Conservation (phyloP, 2,113 vertebrate species). For the Callaeas wilsoni region DNA sequence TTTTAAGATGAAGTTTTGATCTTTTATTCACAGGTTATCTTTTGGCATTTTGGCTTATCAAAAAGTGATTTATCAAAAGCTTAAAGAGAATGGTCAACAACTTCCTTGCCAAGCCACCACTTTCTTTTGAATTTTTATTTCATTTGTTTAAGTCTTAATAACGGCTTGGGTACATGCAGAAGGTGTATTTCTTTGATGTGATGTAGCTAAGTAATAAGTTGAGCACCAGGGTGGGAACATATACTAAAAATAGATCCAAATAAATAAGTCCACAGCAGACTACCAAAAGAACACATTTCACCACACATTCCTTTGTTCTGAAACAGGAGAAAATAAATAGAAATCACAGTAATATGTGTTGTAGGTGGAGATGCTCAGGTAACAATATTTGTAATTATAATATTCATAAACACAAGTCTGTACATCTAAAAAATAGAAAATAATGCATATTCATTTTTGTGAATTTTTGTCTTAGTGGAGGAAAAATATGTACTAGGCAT, state of each 20-base stretch:
- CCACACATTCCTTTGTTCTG: background rate
- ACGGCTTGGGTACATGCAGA: background rate
- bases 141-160: background rate
- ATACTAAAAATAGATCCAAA: background rate
- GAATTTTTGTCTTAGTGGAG: background rate
- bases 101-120: background rate
- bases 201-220: background rate
- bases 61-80: background rate
- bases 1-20: background rate
- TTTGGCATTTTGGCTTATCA: background rate
- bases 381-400: background rate
- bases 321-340: background rate
- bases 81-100: background rate
- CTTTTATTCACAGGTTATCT: background rate
- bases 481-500: background rate
- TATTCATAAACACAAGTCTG: background rate
- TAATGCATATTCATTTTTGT: background rate
- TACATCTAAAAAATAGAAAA: background rate
- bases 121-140: background rate
- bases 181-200: background rate
- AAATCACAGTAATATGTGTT: background rate
- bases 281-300: background rate
- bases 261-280: background rate
- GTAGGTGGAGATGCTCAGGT: background rate
- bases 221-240: background rate